phyloP scores from a whole-genome alignment of 2,888 invertebrate species.

The Ophion obscuratus region DNA sequence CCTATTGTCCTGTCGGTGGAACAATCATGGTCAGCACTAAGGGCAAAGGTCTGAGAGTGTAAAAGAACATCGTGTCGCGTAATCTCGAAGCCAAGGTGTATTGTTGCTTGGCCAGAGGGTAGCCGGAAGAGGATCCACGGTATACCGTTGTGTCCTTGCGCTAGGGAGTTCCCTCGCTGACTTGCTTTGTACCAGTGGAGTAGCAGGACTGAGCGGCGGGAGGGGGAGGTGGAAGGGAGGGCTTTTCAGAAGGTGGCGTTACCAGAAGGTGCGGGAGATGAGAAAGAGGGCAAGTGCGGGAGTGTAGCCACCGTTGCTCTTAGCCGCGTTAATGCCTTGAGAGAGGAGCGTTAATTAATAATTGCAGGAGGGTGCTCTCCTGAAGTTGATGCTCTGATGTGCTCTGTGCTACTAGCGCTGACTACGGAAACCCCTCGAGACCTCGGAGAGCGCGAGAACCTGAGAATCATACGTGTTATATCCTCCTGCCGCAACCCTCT shows the following conservation, averaged over 20 bases:
- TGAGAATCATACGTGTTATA: slow-evolving; percentile 71
- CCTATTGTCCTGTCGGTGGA: too few relatives aligned
- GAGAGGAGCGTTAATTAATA: slow-evolving; percentile 84
- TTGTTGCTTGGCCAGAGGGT: slow-evolving; percentile 78
- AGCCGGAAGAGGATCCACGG: background rate
- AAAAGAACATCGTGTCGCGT: slow-evolving; percentile 7
- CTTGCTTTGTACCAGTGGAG: slow-evolving; percentile 58
- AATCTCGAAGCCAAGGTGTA: slow-evolving; percentile 77
- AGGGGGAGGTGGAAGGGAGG: background rate
- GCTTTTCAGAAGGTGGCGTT: slow-evolving; percentile 51
- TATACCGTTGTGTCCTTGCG: slow-evolving; percentile 32
- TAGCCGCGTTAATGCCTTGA: slow-evolving; percentile 82
- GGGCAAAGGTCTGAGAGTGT: slow-evolving; percentile 23
- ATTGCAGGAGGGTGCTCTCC: slow-evolving; percentile 81
- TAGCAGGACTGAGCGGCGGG: background rate
- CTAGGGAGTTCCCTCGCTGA: slow-evolving; percentile 32
- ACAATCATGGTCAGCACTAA: too few relatives aligned
- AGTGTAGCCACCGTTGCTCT: slow-evolving; percentile 64
- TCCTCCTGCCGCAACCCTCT: slow-evolving; percentile 49
- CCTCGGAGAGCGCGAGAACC: slow-evolving; percentile 64
- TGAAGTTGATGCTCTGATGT: slow-evolving; percentile 53
- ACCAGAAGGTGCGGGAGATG: slow-evolving; percentile 54
- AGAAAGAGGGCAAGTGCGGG: slow-evolving; percentile 68
- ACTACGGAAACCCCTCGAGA: slow-evolving; percentile 63
- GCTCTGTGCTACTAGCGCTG: slow-evolving; percentile 39